Conservation (phyloP, 2,113 vertebrate species). For the cattle (Bos taurus) region ARS-UCD2.0 NC_037354.1:42121501-42122000, state of each 20-base stretch:
- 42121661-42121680: background rate
- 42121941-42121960: background rate
- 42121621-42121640: background rate
- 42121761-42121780: background rate
- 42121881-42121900: background rate
- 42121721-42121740: background rate
- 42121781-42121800: background rate
- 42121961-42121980: background rate
- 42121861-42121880: background rate
- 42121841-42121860: background rate
- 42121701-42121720: background rate
- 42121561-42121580: background rate
- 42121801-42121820: background rate
- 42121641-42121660: background rate
- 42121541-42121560: background rate
- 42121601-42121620: background rate
- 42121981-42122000: accelerated
- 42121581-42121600: background rate
- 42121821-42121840: background rate
- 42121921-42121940: background rate
- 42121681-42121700: background rate
- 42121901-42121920: background rate
- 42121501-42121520: background rate
- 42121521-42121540: background rate
- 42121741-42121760: background rate